Conservation (phyloP, 2,888 invertebrate species). For the Bombyx huttoni region DNA sequence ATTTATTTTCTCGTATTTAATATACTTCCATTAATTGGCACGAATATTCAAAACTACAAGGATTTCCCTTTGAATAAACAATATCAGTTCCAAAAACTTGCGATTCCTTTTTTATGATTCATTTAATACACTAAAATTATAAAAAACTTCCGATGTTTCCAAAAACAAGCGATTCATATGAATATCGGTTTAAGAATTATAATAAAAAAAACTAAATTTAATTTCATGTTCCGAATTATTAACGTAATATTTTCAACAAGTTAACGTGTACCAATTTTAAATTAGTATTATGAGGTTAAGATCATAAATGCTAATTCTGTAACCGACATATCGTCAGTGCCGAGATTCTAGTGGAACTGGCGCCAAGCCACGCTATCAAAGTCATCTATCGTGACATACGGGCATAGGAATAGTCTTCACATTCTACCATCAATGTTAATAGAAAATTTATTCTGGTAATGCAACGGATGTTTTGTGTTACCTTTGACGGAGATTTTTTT, state of each 20-base stretch:
- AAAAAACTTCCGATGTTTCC: too few relatives aligned
- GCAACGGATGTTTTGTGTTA: not conserved
- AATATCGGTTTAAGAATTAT: too few relatives aligned
- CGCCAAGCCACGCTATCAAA: slow-evolving; percentile 53
- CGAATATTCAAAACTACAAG: too few relatives aligned
- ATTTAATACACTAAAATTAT: too few relatives aligned
- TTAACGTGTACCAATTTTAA: not conserved
- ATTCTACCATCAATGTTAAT: slow-evolving; percentile 6
- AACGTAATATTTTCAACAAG: not conserved
- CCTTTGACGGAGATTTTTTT: not conserved
- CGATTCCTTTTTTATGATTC: too few relatives aligned
- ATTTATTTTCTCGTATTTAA: too few relatives aligned
- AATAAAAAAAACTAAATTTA: too few relatives aligned
- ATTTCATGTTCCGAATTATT: not conserved
- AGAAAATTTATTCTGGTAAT: not conserved
- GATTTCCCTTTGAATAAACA: too few relatives aligned
- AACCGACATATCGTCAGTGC: slow-evolving; percentile 40
- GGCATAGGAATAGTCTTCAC: slow-evolving; percentile 31
- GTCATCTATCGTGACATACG: slow-evolving; percentile 64
- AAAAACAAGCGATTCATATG: too few relatives aligned
- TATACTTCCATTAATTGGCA: too few relatives aligned
- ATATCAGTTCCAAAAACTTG: too few relatives aligned
- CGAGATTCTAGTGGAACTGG: slow-evolving; percentile 55
- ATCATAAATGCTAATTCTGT: slow-evolving; percentile 29
- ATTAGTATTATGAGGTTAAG: slow-evolving; percentile 13